Percentiles rank a stretch among this genome's conserved stretches.
Evolutionary conservation across 1,140 invertebrate genomes (phyloP).

Genomic region (Laodelphax striatellus): DNA sequence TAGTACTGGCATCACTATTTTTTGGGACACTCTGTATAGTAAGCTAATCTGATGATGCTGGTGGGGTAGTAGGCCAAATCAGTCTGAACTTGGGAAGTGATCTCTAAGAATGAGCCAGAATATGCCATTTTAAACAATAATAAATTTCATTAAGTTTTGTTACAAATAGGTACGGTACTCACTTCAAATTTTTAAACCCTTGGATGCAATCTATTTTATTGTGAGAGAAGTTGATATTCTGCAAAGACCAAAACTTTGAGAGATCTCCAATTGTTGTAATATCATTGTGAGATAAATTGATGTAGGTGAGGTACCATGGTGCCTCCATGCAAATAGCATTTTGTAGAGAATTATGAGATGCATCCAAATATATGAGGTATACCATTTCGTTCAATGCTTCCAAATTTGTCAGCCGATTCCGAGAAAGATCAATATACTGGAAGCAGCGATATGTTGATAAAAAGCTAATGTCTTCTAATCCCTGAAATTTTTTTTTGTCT

Average conservation of each 20-base stretch:
- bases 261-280: slow-evolving; percentile 10
- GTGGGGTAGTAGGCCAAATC: too few species aligned
- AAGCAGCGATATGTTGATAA: not conserved
- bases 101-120: too few species aligned
- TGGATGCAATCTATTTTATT: slow-evolving; percentile 13
- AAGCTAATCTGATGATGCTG: too few species aligned
- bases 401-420: slow-evolving; percentile 9
- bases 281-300: slow-evolving; percentile 16
- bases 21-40: too few species aligned
- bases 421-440: slow-evolving; percentile 15
- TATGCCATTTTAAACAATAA: too few species aligned
- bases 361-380: slow-evolving; percentile 15
- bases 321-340: slow-evolving; percentile 1
- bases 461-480: too few species aligned
- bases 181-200: slow-evolving; percentile 3
- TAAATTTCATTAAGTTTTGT: too few species aligned
- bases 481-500: too few species aligned
- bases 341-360: slow-evolving; percentile 14
- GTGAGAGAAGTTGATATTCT: slow-evolving; percentile 13
- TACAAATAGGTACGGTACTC: too few species aligned
- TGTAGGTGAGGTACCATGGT: slow-evolving; percentile 13
- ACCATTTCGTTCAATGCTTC: not conserved
- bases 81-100: too few species aligned
- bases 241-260: slow-evolving; percentile 12
- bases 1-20: too few species aligned